phyloP scores from a whole-genome alignment of 2,113 vertebrate genomes.

The Laterallus jamaicensis region DNA sequence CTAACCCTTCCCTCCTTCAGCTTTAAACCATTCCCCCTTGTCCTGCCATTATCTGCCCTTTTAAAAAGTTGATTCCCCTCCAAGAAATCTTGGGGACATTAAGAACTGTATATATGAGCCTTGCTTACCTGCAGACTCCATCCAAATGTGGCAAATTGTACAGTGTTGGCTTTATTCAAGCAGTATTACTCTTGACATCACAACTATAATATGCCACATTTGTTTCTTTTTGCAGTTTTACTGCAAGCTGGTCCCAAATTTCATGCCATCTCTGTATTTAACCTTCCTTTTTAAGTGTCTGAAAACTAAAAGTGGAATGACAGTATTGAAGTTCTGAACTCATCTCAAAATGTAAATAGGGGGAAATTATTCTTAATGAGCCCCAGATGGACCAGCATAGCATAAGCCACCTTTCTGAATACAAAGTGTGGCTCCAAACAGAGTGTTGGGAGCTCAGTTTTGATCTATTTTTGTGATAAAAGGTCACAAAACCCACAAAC shows the following conservation, averaged over 20 bases:
- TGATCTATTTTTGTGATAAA: slow-evolving; percentile 30
- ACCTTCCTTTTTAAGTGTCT: background rate
- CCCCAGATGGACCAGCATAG: background rate
- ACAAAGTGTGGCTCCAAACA: background rate
- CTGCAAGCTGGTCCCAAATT: background rate
- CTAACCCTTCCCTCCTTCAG: too few relatives aligned
- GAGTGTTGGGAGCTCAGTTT: background rate
- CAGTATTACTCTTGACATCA: background rate
- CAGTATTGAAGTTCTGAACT: background rate
- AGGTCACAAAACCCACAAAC: background rate
- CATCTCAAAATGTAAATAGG: slow-evolving; percentile 10
- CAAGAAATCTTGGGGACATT: background rate
- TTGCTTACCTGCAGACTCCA: background rate
- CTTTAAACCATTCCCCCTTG: too few relatives aligned
- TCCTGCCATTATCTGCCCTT: too few relatives aligned
- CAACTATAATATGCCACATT: background rate
- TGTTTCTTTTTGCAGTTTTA: background rate
- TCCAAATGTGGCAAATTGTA: background rate
- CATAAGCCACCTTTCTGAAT: background rate
- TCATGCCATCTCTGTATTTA: slow-evolving; percentile 3
- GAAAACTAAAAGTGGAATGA: background rate
- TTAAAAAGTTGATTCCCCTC: too few relatives aligned
- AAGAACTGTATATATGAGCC: background rate
- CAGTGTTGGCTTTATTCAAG: background rate
- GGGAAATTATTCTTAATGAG: slow-evolving; percentile 26